A percentile compares a stretch with the other conserved stretches of the same genome.
phyloP scores from a whole-genome alignment of 2,888 invertebrate genomes.

The Aphodius sticticus region DNA sequence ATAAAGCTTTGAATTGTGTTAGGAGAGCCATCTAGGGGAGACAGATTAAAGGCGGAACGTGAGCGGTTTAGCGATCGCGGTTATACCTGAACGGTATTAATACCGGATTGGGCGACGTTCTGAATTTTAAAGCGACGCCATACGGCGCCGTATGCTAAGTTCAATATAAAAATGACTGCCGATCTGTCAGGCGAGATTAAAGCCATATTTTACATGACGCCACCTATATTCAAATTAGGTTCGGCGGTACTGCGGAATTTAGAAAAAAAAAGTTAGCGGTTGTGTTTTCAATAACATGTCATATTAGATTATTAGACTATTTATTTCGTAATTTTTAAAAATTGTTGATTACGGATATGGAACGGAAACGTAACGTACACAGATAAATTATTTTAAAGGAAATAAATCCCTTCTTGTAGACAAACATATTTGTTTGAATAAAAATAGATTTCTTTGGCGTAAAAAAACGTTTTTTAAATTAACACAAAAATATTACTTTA shows the following conservation, averaged over 20 bases:
- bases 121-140: conserved; percentile 16
- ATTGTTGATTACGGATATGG: no score
- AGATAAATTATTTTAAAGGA: no score
- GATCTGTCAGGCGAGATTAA: conserved; percentile 25
- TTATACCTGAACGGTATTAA: conserved; percentile 24
- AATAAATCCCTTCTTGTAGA: no score
- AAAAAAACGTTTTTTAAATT: no score
- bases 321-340: no score
- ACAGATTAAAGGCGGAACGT: conserved; percentile 36
- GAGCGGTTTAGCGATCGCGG: conserved; percentile 36
- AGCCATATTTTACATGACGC: conserved; percentile 20
- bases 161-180: conserved; percentile 24
- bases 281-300: neutral
- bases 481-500: no score
- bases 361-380: no score
- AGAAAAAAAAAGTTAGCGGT: neutral
- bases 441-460: no score
- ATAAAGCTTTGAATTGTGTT: conserved; percentile 20
- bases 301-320: no score
- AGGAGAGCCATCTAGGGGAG: conserved; percentile 23
- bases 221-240: conserved; percentile 11
- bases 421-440: no score
- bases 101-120: conserved; percentile 13
- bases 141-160: neutral
- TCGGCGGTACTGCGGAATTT: conserved; percentile 9